Evolutionary conservation across 2,113 vertebrate genomes (phyloP).

Genomic region (Hipposideros armiger): DNA sequence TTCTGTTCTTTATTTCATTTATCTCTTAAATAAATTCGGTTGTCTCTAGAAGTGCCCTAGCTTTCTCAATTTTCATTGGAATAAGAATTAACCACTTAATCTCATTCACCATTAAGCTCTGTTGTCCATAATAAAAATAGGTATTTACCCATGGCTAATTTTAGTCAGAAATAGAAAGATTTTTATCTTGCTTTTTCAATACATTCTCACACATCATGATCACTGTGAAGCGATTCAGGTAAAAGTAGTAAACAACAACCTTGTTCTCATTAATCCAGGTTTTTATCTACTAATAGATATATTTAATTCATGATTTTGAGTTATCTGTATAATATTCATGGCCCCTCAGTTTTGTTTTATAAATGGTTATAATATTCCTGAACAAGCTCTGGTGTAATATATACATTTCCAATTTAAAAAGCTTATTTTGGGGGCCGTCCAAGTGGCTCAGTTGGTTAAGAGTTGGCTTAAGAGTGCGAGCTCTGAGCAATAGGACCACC

Average conservation of each 20-base stretch:
- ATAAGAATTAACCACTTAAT: background rate
- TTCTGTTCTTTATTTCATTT: background rate
- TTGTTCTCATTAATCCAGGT: background rate
- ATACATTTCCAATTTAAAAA: background rate
- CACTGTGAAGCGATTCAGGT: background rate
- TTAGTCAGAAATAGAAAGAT: background rate
- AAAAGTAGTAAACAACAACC: background rate
- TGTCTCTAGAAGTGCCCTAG: background rate
- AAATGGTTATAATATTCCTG: background rate
- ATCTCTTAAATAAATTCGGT: background rate
- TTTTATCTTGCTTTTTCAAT: background rate
- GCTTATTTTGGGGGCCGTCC: background rate
- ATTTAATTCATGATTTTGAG: conserved; percentile 2
- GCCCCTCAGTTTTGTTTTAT: background rate
- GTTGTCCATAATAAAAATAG: background rate
- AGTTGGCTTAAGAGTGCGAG: no score
- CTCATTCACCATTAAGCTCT: background rate
- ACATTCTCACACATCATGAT: background rate
- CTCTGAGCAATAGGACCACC: no score
- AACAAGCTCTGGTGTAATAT: background rate
- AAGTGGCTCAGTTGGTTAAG: no score
- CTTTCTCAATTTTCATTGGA: conserved; percentile 8
- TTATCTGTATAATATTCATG: background rate
- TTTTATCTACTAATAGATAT: background rate
- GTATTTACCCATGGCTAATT: background rate